Evolutionary conservation across 2,113 vertebrate species (phyloP).

Genomic region (Cariama cristata): DNA sequence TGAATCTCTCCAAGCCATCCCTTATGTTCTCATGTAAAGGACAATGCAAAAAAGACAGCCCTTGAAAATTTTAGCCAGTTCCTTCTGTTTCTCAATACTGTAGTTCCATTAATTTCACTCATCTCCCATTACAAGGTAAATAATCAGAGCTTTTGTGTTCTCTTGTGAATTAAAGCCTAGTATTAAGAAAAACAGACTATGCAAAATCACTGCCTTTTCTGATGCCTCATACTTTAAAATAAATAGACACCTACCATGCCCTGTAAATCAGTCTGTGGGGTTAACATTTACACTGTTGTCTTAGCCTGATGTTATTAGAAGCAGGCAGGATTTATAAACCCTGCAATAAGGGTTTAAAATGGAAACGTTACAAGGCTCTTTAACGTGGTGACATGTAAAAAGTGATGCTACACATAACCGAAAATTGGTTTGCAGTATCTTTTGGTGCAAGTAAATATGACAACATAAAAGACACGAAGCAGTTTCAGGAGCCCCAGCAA

Average conservation of each 20-base stretch:
- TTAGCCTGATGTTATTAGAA: constrained; percentile 22
- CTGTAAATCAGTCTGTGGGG: neutral
- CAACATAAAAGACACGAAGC: neutral
- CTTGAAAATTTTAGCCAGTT: neutral
- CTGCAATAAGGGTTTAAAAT: constrained; percentile 1
- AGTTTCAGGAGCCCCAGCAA: neutral
- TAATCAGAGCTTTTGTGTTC: neutral
- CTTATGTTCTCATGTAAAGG: neutral
- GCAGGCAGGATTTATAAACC: neutral
- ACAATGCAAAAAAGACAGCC: neutral
- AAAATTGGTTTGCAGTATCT: neutral
- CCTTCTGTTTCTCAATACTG: neutral
- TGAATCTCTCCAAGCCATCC: neutral
- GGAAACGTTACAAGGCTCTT: neutral
- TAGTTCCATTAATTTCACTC: neutral
- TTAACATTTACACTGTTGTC: neutral
- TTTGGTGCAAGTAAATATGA: constrained; percentile 2
- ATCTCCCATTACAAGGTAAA: neutral
- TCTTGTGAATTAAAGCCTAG: constrained; percentile 1
- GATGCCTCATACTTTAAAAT: constrained; percentile 30
- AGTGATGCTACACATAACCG: neutral
- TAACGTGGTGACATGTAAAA: neutral
- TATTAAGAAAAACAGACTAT: neutral
- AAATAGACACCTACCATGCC: neutral
- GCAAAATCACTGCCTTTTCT: neutral